Evolutionary conservation across 2,797 vertebrate genomes (phyloP).

Genomic region (Sebastes iracundus): DNA sequence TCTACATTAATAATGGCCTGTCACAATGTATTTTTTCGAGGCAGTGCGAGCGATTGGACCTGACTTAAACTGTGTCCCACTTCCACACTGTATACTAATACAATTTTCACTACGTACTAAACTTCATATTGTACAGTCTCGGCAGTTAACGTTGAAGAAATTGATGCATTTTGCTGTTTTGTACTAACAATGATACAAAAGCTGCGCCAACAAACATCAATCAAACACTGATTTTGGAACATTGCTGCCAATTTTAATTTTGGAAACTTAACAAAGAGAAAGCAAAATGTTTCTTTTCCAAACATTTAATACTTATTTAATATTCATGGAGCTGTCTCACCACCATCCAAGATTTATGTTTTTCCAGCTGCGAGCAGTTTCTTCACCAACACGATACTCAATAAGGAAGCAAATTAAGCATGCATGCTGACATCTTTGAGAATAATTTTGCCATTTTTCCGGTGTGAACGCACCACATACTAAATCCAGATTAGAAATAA

Average conservation of each 20-base stretch:
- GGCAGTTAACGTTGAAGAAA: neutral
- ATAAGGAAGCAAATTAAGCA: neutral
- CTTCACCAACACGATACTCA: neutral
- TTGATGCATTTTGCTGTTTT: slow-evolving; percentile 6
- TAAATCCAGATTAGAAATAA: neutral
- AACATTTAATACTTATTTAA: slow-evolving; percentile 18
- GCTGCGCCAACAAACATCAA: neutral
- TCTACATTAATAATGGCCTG: slow-evolving; percentile 73
- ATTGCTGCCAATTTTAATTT: neutral
- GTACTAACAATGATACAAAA: neutral
- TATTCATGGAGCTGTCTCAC: neutral
- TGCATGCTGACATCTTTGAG: neutral
- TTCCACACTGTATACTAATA: slow-evolving; percentile 13
- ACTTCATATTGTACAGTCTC: neutral
- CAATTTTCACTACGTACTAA: neutral
- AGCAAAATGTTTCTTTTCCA: neutral
- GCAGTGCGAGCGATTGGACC: slow-evolving; percentile 32
- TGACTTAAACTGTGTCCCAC: slow-evolving; percentile 39
- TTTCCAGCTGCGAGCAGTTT: neutral
- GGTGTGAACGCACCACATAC: neutral
- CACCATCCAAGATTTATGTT: neutral
- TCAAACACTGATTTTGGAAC: neutral
- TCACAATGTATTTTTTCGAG: slow-evolving; percentile 52
- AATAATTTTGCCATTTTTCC: neutral
- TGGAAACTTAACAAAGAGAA: slow-evolving; percentile 15